Base-by-base conservation (phyloP, 2,797 vertebrate species). In the Todus mexicanus region DNA sequence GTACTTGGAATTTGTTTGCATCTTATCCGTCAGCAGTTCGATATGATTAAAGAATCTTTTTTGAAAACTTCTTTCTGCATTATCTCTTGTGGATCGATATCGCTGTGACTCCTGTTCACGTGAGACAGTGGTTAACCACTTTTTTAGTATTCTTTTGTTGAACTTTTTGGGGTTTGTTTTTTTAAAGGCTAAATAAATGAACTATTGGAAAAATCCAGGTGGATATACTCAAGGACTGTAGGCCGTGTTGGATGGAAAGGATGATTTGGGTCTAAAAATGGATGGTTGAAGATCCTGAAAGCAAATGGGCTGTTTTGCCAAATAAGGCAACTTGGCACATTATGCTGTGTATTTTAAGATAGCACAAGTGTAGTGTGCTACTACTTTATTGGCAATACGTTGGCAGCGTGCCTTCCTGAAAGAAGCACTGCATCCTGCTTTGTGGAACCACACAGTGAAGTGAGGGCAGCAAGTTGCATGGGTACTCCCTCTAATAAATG, bases 311-410 rank as follows among this genome's bases (percentile, higher is more conserved):
- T 95, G 96, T 98, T 97, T 97, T 96, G 89, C 98, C 98, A 97
- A 98, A 98, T 97, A 98, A 98, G 98, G 98, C 97, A 96, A 96
- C 95, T 97, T 98, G 97, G 98, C 97, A 96, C 89, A 84, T 94
- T 89, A 86, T 84, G 27, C 92, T 97, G 95, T 97, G 93, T 97
- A 94, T 97, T 98, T 97, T 97, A 97, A 98, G 96, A 96, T 96
- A 97, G 97, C 93, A 90, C 95, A 96, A 95, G 96, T 96, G 93
- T 96, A 93, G 96, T 95, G 94, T 95, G 96, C 93, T 96, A 95
- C 95, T 96, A 94, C 96, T 97, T 94, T 97, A 97, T 98, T 98
- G 97, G 97, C 97, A 97, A 97, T 97, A 97, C 90, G 60, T 97
- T 97, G 97, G 97, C 97, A 90, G 63, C 9, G 3, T 91, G 96